These are phyloP conservation scores for Hyposoter dolosus DNA, from an alignment of 2,888 invertebrate genomes.

Conservation along the genomic window DNA sequence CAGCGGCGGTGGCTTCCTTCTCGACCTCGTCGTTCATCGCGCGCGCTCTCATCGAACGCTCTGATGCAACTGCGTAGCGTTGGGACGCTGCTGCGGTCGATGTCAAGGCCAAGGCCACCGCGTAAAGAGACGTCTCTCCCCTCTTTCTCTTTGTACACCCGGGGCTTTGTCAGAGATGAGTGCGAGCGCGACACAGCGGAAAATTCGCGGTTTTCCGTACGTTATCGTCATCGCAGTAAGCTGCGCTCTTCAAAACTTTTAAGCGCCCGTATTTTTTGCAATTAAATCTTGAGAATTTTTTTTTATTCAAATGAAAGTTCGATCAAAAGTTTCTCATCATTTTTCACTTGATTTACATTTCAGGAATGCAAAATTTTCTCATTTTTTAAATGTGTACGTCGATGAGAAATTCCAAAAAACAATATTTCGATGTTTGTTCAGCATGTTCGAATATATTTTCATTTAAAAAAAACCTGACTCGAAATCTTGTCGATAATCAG, in stretches of 20 bases:
- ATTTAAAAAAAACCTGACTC: too few relatives aligned
- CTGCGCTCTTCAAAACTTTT: background rate
- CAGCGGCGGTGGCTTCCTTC: conserved; percentile 34
- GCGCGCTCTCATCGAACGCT: conserved; percentile 74
- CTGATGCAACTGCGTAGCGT: conserved; percentile 84
- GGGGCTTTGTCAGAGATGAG: conserved; percentile 66
- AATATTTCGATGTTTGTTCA: background rate
- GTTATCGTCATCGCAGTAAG: conserved; percentile 25
- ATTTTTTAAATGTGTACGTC: background rate
- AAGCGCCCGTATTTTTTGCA: background rate
- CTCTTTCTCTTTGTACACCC: conserved; percentile 45
- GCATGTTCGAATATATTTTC: too few relatives aligned
- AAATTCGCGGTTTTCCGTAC: conserved; percentile 60
- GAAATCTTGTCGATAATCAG: too few relatives aligned
- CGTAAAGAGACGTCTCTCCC: conserved; percentile 62
- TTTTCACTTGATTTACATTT: background rate
- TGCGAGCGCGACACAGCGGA: conserved; percentile 60
- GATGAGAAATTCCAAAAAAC: background rate
- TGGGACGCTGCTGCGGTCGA: conserved; percentile 82
- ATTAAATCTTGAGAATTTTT: background rate
- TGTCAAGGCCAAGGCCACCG: conserved; percentile 82
- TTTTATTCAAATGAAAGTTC: background rate
- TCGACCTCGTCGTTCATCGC: conserved; percentile 49
- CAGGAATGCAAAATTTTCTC: background rate
- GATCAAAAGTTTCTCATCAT: background rate